Percentiles rank a stretch among this genome's conserved stretches.
These are phyloP conservation scores for Cassiopea andromeda DNA, from an alignment of 30 jellyfish, hydroid and myxozoan genomes.

Conservation along the genomic window DNA sequence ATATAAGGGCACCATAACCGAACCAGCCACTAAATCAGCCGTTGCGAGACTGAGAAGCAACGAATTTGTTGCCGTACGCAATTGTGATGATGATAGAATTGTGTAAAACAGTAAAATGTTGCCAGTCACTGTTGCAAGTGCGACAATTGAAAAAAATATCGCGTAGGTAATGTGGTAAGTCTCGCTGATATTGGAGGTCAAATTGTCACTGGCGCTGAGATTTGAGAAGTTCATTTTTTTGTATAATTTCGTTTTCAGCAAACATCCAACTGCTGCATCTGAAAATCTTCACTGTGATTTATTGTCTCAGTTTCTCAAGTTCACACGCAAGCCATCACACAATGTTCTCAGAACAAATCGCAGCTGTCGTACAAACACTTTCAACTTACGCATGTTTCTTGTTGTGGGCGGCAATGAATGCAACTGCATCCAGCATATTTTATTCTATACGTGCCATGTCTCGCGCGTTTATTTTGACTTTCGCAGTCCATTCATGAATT, in stretches of 20 bases:
- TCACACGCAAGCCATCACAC: no score
- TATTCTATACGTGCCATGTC: not conserved
- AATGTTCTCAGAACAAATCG: no score
- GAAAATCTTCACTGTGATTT: no score
- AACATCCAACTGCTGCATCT: no score
- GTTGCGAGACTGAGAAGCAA: slow-evolving; percentile 76
- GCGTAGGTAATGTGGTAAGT: slow-evolving; percentile 34
- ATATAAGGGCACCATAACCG: slow-evolving; percentile 76
- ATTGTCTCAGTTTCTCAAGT: no score
- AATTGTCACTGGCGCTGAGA: not conserved
- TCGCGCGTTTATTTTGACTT: not conserved
- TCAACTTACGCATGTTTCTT: no score
- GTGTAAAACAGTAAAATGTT: slow-evolving; percentile 50
- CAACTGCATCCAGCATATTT: not conserved
- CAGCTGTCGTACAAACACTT: no score
- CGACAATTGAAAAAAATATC: slow-evolving; percentile 37
- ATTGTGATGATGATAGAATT: slow-evolving; percentile 33
- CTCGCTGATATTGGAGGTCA: not conserved
- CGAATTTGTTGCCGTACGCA: slow-evolving; percentile 74
- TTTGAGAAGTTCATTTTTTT: slow-evolving; percentile 13
- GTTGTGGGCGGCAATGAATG: not conserved
- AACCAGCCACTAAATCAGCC: slow-evolving; percentile 80
- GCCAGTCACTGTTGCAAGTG: slow-evolving; percentile 61
- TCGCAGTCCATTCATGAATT: not conserved
- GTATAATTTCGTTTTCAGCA: no score